Evolutionary conservation across 2,113 vertebrate genomes (phyloP).

Genomic region (Campylorhamphus procurvoides): DNA sequence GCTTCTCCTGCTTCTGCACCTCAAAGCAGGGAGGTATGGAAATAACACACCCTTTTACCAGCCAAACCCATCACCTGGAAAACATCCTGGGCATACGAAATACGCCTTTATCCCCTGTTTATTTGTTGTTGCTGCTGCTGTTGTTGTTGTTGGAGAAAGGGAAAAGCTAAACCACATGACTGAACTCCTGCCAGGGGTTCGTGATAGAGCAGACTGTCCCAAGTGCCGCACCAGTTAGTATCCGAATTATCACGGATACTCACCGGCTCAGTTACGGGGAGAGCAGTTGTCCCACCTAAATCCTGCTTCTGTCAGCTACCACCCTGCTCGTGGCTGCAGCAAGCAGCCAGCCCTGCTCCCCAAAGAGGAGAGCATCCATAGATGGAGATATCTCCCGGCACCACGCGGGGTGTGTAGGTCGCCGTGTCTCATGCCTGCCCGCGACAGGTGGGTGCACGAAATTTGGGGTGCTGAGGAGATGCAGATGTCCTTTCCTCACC

Average conservation of each 20-base stretch:
- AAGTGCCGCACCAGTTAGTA: conserved; percentile 56
- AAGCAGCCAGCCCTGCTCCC: neutral
- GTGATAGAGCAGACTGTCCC: conserved; percentile 56
- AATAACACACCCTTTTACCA: neutral
- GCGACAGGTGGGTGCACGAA: neutral
- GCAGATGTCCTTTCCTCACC: neutral
- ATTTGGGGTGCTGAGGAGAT: neutral
- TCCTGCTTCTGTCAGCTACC: conserved; percentile 63
- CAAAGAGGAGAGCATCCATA: neutral
- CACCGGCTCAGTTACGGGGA: conserved; percentile 52
- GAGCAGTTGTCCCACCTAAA: conserved; percentile 69
- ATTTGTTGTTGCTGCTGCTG: conserved; percentile 55
- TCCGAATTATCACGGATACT: conserved; percentile 64
- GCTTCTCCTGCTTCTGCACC: neutral
- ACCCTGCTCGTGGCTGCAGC: neutral
- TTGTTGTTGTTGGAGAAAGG: conserved; percentile 63
- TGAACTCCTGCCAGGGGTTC: conserved; percentile 63
- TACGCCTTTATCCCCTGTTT: conserved; percentile 17
- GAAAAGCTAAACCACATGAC: conserved; percentile 66
- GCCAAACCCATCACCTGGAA: conserved; percentile 57
- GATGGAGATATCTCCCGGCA: neutral
- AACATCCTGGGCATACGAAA: conserved; percentile 45
- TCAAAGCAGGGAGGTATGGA: neutral
- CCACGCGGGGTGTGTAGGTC: neutral
- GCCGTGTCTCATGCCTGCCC: fast-evolving